These are phyloP conservation scores for Hylaeus volcanicus DNA, from an alignment of 1,140 invertebrate species.

Conservation along the genomic window DNA sequence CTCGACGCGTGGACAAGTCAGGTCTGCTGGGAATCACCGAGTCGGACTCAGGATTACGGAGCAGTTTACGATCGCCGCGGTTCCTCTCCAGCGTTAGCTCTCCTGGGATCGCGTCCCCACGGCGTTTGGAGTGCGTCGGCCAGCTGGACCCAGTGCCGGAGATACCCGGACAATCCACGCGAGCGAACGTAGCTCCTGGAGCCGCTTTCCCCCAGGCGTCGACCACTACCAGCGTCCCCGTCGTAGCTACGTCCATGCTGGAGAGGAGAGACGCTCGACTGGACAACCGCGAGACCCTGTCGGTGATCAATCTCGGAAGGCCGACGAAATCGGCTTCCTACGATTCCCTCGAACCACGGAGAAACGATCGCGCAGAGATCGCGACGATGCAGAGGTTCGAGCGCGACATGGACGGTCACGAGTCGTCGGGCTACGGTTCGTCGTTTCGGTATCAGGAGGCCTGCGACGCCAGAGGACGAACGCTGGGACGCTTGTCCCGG, in stretches of 20 bases:
- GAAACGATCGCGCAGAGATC: not conserved
- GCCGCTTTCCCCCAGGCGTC: not conserved
- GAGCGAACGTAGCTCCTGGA: constrained; percentile 30
- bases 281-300: not conserved
- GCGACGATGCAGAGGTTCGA: not conserved
- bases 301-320: not conserved
- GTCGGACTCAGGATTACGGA: constrained; percentile 29
- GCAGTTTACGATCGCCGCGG: constrained; percentile 3
- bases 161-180: constrained; percentile 66
- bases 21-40: constrained; percentile 74
- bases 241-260: not conserved
- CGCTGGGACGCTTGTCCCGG: constrained; percentile 7
- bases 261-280: not conserved
- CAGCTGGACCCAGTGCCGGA: constrained; percentile 75
- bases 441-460: constrained; percentile 14
- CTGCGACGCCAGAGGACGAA: not conserved
- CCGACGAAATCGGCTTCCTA: not conserved
- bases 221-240: constrained; percentile 8
- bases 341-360: not conserved
- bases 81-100: constrained; percentile 53
- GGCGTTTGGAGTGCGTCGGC: constrained; percentile 68
- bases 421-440: not conserved
- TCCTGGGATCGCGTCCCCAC: constrained; percentile 49
- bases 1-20: constrained; percentile 73
- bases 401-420: not conserved